Base-by-base conservation (phyloP, 1,140 invertebrate species). In the Eufriesea mexicana region DNA sequence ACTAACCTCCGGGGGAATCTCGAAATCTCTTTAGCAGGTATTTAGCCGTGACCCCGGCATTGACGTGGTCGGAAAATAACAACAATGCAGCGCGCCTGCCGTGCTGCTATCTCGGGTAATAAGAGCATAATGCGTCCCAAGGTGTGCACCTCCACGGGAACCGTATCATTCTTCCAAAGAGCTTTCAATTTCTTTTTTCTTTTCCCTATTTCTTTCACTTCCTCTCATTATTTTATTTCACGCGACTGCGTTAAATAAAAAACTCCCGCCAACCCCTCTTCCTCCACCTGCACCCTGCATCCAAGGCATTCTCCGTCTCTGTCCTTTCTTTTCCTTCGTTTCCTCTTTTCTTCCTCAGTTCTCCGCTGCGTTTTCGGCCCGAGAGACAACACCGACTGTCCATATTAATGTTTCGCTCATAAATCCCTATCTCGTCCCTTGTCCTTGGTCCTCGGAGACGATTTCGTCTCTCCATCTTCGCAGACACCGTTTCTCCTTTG, bases 171-270 rank as follows among this genome's bases (percentile, higher is more conserved):
- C 76, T 73, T 61, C 8, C 49, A 20, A 47, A 49, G 49, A 74
- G 66, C 42, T 84, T 84, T 79, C 79, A 68, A 67, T 81, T 72
- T 73, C 68, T 77, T 51, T 9, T 5, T 42, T 1, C 6, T 14
- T 5, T 25, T 12, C 10, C 10, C 4, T 0, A 16, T 20, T 20
- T 18, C 45, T 47, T 85, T 45, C 62, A 76, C 42, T 59, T 25
- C 64, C 80, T 76, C 84, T 91, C 73, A 88, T 90, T 90, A 90
- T 90, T 89, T 90, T 85, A 91, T 90, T 87, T 89, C 81, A 84
- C 79, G 66, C 68, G 66, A 77, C 66, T 83, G 83, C 73, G n/a
- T 61, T 72, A 57, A 67, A 35, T 89, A 86, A 88, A 88, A 86
- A 28, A 59, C 28, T 72, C 51, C 42, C 25, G 5, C 68, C 12